Evolutionary conservation across 2,888 invertebrate genomes (phyloP), one percentile per base, ranked within the genome.

Genomic region (Diarsia mendica): DNA sequence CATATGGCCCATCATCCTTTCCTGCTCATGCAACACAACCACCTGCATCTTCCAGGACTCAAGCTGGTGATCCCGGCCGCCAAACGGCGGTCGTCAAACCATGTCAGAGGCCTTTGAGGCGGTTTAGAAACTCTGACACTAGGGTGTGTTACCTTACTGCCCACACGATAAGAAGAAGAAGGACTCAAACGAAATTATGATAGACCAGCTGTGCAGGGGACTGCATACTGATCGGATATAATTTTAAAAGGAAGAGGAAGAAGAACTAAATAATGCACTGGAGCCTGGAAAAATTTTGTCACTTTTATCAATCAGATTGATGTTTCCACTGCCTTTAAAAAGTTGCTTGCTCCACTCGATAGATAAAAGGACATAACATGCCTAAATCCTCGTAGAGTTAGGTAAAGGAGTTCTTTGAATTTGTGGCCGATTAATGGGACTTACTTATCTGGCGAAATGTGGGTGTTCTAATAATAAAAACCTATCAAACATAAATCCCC

Each of bases 321-420:
- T 67, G 13, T 3, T 39, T 51, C 33, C 15, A 53, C 48, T 18
- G 1, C 53, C 33, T 71, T 13, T 65, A 65, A 65, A 67, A 66
- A 55, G 72, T 66, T 44, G 15, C 58, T 67, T 71, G n/a, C 20
- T 72, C 46, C 18, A 64, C 64, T 65, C 63, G 64, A 75, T 75
- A 70, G 68, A 83, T 85, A 83, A 72, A 61, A 61, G 13, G 76
- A 68, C 39, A 39, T 39, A 8, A 39, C 39, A 39, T 39, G 39
- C 3, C 39, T 39, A 3, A 39, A 39, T 39, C 39, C 4, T 4
- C 39, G 39, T 3, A 39, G 39, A 39, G 4, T 39, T 39, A 39
- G 5, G 39, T 4, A 39, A 39, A 39, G 3, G 4, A 39, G 4
- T 2, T 39, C 39, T 39, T 39, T 39, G 39, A 39, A 39, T 39